Base-by-base conservation (phyloP, 2,888 invertebrate species). In the Punctoribates punctum region DNA sequence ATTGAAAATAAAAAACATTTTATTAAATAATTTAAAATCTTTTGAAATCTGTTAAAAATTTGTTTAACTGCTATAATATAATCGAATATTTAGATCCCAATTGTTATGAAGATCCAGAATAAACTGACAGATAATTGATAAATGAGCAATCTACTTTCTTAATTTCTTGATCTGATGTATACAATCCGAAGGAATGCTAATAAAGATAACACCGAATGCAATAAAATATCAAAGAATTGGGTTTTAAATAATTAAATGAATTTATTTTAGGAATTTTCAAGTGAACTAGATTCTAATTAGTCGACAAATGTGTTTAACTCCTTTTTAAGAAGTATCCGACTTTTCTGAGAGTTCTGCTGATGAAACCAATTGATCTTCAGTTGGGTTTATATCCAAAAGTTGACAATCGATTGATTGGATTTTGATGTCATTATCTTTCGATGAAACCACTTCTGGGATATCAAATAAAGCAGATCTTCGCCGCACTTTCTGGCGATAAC, bases 401-500 rank as follows among this genome's bases (percentile, higher is more conserved):
- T 62, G 51, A 25, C 13, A 20, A 17, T 34, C 15, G 11, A 13
- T 62, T 27, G 17, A 25, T 27, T 60, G 60, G 1, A 9, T 29
- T 17, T n/a, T 70, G 0, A 38, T 20, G 13, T 70, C 13, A 23
- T 42, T 46, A 20, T n/a, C 9, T 11, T 70, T 70, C 4, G 20
- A 4, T 1, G 70, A 46, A n/a, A 70, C 70, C 42, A 70, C 15
- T 20, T 70, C 70, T 42, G 70, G 70, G 5, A 70, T 70, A 23
- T 70, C 70, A 70, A 70, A 70, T 38, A 70, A 70, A 42, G 34
- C 70, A 6, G 70, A 70, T 70, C 23, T 70, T 38, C 70, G n/a
- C n/a, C 34, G 38, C 13, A 70, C 13, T 42, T 70, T 70, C 13
- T 70, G 42, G 23, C 42, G 17, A 42, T 20, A 70, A 5, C 70